Conservation (phyloP, 23 tunicate species). For the Diplosoma virens region DNA sequence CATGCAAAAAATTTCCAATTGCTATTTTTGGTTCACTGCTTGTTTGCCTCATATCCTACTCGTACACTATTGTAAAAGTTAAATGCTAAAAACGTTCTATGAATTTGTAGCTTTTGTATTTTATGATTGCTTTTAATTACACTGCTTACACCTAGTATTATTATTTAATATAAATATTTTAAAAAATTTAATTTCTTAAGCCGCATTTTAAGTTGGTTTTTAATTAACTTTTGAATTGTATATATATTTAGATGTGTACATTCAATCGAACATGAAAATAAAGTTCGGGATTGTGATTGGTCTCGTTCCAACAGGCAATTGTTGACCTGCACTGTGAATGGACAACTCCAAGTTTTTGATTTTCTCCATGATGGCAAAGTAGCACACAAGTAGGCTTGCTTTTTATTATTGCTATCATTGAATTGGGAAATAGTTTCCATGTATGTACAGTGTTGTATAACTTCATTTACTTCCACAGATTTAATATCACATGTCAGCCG, state of each 20-base stretch:
- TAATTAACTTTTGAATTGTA: no score
- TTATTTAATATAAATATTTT: no score
- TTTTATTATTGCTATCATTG: neutral
- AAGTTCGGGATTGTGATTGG: constrained; percentile 59
- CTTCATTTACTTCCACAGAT: no score
- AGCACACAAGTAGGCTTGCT: constrained; percentile 12
- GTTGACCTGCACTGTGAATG: constrained; percentile 42
- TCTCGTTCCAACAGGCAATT: constrained; percentile 70
- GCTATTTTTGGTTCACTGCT: no score
- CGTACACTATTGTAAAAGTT: no score
- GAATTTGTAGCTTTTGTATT: neutral
- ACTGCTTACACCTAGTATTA: no score
- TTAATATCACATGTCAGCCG: constrained; percentile 41
- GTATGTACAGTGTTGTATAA: no score
- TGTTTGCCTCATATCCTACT: no score
- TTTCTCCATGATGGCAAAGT: constrained; percentile 51
- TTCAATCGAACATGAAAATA: constrained; percentile 4
- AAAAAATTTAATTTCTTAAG: no score
- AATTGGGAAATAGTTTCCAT: neutral
- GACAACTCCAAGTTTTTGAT: constrained; percentile 42
- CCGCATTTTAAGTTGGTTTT: no score
- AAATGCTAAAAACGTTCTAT: no score
- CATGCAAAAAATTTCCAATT: no score
- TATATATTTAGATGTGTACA: constrained; percentile 23
- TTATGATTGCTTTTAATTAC: neutral